Evolutionary conservation across 1,140 invertebrate species (phyloP), one percentile per base, ranked within the genome.

Genomic region (Ceratosolen solmsi): DNA sequence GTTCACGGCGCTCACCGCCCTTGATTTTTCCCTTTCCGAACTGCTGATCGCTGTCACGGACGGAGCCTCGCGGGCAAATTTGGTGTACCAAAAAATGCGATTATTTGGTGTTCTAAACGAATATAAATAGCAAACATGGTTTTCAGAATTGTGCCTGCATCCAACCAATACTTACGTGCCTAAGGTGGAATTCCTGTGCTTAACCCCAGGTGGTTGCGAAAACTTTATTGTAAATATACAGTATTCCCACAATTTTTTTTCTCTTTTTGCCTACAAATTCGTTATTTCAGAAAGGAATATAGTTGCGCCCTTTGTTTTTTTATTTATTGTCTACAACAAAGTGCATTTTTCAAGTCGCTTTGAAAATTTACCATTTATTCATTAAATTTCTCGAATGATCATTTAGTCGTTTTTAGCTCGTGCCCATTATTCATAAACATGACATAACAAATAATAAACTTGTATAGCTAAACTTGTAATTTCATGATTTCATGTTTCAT

Each of bases 11-110:
- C 0, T 36, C 22, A 11, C 25, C 20, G 46, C 49, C 27, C 71
- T 73, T 27, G 17, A 46, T 33, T 1, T 33, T 75, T n/a, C n/a
- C n/a, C 22, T 75, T 17, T 5, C 54, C n/a, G n/a, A n/a, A n/a
- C n/a, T 33, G 13, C 20, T 20, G 36, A 22, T 54, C 51, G 46
- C 49, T 60, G 15, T 15, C 41, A 13, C 4, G n/a, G 3, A 2
- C 15, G n/a, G 3, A 13, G 2, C 25, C 30, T n/a, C n/a, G 41
- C 49, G 38, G 71, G 25, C 51, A 60, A 75, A 75, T 30, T 54
- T n/a, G 38, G 33, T 17, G 65, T 27, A 79, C 56, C 56, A 70
- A 46, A 80, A 79, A 80, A 63, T 73, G 30, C 38, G 75, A 81
- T 76, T 70, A 60, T n/a, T 17, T 8, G 17, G 5, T 15, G 11